A percentile compares a stretch with the other conserved stretches of the same genome.
Conservation (phyloP, 2,113 vertebrate genomes). For the Nycticryphes semicollaris region DNA sequence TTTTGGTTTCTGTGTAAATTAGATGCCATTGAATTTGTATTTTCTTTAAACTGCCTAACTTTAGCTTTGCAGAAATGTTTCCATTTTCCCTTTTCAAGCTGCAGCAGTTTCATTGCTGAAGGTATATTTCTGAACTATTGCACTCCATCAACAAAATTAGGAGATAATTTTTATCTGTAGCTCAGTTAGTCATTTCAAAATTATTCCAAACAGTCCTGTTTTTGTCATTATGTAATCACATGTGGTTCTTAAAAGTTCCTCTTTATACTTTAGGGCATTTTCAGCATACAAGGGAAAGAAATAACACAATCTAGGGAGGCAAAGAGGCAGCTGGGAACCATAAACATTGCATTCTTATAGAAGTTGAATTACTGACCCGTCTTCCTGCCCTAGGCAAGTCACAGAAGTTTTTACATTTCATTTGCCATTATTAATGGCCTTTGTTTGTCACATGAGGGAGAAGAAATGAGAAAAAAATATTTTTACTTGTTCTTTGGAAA, state of each 20-base stretch:
- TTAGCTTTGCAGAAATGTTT: neutral
- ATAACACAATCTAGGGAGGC: neutral
- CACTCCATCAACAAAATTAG: neutral
- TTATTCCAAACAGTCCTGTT: neutral
- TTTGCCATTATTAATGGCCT: neutral
- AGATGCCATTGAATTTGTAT: neutral
- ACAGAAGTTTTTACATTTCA: neutral
- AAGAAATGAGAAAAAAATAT: neutral
- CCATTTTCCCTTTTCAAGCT: neutral
- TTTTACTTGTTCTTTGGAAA: neutral
- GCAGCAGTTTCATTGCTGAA: neutral
- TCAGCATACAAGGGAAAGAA: neutral
- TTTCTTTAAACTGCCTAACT: neutral
- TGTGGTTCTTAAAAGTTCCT: neutral
- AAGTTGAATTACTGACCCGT: neutral
- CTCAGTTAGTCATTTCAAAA: neutral
- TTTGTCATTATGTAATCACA: neutral
- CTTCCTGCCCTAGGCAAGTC: constrained; percentile 3
- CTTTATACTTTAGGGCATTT: neutral
- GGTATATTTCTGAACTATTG: neutral
- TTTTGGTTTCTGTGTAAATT: neutral
- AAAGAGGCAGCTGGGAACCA: neutral
- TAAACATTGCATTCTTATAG: neutral
- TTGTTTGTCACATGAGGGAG: neutral
- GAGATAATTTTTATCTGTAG: neutral